Base-by-base conservation (phyloP, 2,888 invertebrate species). In the Morpho deidamia region DNA sequence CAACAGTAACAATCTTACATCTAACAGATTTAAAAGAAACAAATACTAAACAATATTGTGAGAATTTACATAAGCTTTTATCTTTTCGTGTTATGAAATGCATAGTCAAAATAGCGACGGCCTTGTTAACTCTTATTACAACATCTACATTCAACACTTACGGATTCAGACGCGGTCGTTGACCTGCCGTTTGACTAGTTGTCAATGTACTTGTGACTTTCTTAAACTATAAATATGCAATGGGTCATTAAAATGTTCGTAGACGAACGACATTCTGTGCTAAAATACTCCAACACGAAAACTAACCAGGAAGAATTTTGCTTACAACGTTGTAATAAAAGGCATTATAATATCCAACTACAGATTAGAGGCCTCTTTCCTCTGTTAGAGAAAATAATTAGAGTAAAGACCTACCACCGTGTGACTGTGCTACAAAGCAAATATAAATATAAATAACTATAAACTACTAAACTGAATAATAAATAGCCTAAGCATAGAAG, bases 111-210 rank as follows among this genome's bases (percentile, higher is more conserved):
- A 67, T 63, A 65, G 58, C 55, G 54, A 59, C 72, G 80, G 78
- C 82, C 83, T 83, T 81, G 81, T 68, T 64, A 64, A 60, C 67
- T 66, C 55, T 60, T 58, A 67, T 81, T 81, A 74, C 78, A 72
- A 76, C 77, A 80, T 68, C 68, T 63, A 67, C 58, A 66, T 67
- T 68, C 67, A 65, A 65, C 66, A 59, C 60, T 62, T 56, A 58
- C 60, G 59, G 59, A 59, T 69, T 65, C 63, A 34, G 49, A 40
- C 61, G 66, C 72, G 82, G 80, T 74, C 78, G 64, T 71, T 74
- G 76, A 82, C 74, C 81, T 69, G 65, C 38, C 23, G 39, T 51
- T 47, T 52, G 33, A 32, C 33, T 44, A 38, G 32, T n/a, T 35
- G 49, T 42, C 49, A 42, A 35, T 49, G 49, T 44, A 11, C 44